Evolutionary conservation across 2,797 vertebrate genomes (phyloP).

Genomic region (Trichosurus vulpecula): DNA sequence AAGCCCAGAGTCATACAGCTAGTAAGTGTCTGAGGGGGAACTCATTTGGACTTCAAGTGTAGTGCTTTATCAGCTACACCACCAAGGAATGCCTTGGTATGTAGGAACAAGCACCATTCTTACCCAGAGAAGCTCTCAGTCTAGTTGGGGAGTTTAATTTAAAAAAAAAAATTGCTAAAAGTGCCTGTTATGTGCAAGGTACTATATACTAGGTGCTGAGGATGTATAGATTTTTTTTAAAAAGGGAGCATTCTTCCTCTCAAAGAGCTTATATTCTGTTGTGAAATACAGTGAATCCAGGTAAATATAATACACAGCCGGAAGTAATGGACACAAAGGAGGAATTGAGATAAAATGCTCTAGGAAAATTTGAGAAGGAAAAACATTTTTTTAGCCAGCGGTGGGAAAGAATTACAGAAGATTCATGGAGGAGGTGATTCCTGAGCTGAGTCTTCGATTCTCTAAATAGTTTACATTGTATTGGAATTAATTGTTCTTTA

Average conservation of each 20-base stretch:
- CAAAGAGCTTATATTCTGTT: not conserved
- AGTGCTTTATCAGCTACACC: not conserved
- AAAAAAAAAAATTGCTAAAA: not conserved
- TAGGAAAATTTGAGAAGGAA: not conserved
- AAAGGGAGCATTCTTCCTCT: not conserved
- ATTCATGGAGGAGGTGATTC: not conserved
- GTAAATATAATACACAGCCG: not conserved
- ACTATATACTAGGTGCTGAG: not conserved
- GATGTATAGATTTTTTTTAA: not conserved
- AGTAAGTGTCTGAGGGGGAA: not conserved
- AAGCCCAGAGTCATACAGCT: not conserved
- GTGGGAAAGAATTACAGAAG: not conserved
- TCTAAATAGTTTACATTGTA: not conserved
- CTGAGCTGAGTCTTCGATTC: not conserved
- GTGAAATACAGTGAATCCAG: not conserved
- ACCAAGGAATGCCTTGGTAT: not conserved
- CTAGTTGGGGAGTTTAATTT: not conserved
- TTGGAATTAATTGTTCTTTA: not conserved
- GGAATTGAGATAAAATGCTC: not conserved
- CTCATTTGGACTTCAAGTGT: not conserved
- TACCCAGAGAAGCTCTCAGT: not conserved
- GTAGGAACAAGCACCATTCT: not conserved
- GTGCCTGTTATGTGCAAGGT: not conserved
- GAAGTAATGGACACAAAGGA: not conserved
- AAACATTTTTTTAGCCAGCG: not conserved